Evolutionary conservation across 2,888 invertebrate genomes (phyloP), one percentile per base, ranked within the genome.

Genomic region (Mimumesa dahlbomi): DNA sequence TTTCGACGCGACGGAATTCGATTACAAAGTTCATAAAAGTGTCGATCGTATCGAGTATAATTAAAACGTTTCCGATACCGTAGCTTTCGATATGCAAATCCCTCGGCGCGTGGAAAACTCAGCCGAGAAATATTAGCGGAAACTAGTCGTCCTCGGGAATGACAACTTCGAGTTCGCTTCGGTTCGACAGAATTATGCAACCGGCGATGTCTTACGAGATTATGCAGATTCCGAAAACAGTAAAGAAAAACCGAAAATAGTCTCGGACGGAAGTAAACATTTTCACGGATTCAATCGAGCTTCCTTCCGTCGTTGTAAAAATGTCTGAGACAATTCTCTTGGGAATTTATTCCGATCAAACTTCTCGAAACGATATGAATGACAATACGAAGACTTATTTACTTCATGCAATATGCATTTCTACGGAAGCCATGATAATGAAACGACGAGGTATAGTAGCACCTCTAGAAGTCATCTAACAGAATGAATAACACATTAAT

Each of bases 61-160:
- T 61, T 18, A 13, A 42, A n/a, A 2, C 29, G 19, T 6, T 6
- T 16, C 46, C 13, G 11, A 6, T 9, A 14, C 21, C 21, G 5
- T 42, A 13, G 40, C n/a, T 31, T 42, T 45, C 16, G 18, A 13
- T 3, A 14, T 9, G 2, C 5, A 11, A 25, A 18, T 7, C 0
- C n/a, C 0, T 7, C 16, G 9, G 4, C 13, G 4, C 6, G 11
- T 22, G 7, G 16, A 6, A 54, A 45, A 31, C 0, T 3, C 6
- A 14, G 2, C 14, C 2, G 13, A 0, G 13, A 0, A 9, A 19
- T 7, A 11, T 6, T 13, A 4, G 19, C 5, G 2, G 40, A 46
- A 38, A 49, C 53, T 31, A 1, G 40, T 54, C 14, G 53, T n/a
- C 49, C 67, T 59, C 19, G 40, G 22, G 34, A 40, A 25, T 59